Evolutionary conservation across 2,797 vertebrate genomes (phyloP), one percentile per base, ranked within the genome.

Genomic region (Silurus lanzhouensis): DNA sequence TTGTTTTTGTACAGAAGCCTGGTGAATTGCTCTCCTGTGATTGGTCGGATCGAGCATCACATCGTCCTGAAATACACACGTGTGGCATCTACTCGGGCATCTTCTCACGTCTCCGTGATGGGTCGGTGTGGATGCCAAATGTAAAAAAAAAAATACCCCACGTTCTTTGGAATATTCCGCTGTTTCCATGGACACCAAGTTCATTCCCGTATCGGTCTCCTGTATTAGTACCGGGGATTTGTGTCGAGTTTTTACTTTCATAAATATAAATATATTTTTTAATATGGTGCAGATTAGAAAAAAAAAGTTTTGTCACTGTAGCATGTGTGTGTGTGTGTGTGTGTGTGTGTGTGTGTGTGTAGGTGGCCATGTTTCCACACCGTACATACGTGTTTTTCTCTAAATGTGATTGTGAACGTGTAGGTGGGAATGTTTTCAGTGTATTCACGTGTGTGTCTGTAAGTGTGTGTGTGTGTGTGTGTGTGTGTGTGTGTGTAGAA

Each of bases 121-220:
- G 91, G 89, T 90, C 85, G 84, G 88, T 88, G 55, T 88, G 90
- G 88, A 90, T 88, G 87, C 89, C 25, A 85, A 88, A 90, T 48
- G 91, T 88, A 90, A 91, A 82, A 68, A 85, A 48, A 15, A 57
- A 76, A 38, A 60, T 4, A 9, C 7, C 22, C 4, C 9, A 22
- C 4, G 85, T 92, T 91, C 91, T 88, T 88, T 90, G 89, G 87
- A 91, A 90, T 83, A 85, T 90, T 55, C 72, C 55, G 6, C 91
- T 89, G 93, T 94, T 94, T 89, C 93, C 92, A 94, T 94, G 93
- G 93, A 79, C 90, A 93, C 93, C 89, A 91, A 90, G 13, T n/a
- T 66, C 5, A 17, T 76, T 76, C 20, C 15, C 25, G 38, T 31
- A 38, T 38, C 27, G 5, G 70, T 22, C n/a, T 52, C 52, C 9